These are phyloP conservation scores for Drosophila villosipedis DNA, from an alignment of 2,888 invertebrate genomes.

Conservation along the genomic window DNA sequence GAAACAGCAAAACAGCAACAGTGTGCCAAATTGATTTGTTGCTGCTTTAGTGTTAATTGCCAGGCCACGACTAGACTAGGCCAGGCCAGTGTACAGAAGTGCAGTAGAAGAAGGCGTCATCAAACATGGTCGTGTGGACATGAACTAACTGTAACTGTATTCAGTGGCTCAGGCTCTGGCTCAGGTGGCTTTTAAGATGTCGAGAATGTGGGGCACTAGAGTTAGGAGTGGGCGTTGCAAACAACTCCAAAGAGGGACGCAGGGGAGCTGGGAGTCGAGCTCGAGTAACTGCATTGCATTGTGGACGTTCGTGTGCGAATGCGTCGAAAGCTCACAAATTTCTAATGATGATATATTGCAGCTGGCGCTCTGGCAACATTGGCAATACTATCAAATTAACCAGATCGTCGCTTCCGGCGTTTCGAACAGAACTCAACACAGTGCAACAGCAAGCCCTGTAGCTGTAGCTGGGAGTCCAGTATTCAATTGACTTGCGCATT, in stretches of 20 bases:
- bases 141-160: conserved; percentile 75
- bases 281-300: conserved; percentile 49
- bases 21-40: conserved; percentile 81
- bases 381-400: conserved; percentile 79
- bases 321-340: conserved; percentile 80
- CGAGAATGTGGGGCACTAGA: conserved; percentile 68
- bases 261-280: not conserved
- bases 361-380: conserved; percentile 49
- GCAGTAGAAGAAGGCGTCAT: conserved; percentile 48
- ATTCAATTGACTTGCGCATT: conserved; percentile 78
- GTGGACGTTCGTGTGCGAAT: conserved; percentile 71
- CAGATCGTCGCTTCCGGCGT: conserved; percentile 81
- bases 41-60: conserved; percentile 80
- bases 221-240: conserved; percentile 61
- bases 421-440: conserved; percentile 33
- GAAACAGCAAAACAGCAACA: conserved; percentile 64
- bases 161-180: conserved; percentile 22
- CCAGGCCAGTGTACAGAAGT: conserved; percentile 5
- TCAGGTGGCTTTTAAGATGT: conserved; percentile 56
- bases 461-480: conserved; percentile 11
- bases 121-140: conserved; percentile 62
- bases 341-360: conserved; percentile 81
- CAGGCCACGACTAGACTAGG: conserved; percentile 64
- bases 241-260: not conserved
- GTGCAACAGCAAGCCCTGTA: conserved; percentile 1